Conservation (phyloP, 1,140 invertebrate genomes). For the Oreohelix idahoensis region DNA sequence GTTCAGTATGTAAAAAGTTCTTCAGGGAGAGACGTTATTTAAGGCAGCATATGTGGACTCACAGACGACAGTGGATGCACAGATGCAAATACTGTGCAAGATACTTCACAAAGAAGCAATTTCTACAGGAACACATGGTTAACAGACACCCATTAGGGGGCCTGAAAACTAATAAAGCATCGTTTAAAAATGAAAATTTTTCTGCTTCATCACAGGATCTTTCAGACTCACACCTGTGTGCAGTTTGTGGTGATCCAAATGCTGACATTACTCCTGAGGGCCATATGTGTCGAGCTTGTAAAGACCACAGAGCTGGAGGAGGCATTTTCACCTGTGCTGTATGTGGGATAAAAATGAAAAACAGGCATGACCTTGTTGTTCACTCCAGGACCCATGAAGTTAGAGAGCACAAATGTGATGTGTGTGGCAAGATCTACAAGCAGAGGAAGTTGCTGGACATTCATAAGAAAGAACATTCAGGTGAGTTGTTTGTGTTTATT, state of each 20-base stretch:
- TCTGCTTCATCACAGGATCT: neutral
- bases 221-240: neutral
- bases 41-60: neutral
- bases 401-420: neutral
- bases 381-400: neutral
- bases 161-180: neutral
- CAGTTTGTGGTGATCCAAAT: neutral
- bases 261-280: conserved; percentile 1
- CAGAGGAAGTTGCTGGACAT: neutral
- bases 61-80: conserved; percentile 2
- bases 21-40: neutral
- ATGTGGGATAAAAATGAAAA: neutral
- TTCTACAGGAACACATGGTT: neutral
- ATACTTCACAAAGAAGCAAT: neutral
- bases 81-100: neutral
- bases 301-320: neutral
- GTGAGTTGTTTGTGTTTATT: neutral
- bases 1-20: neutral
- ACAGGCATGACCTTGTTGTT: neutral
- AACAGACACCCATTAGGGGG: neutral
- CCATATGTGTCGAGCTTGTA: neutral
- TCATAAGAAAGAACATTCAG: conserved; percentile 2
- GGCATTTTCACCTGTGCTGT: neutral
- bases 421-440: conserved; percentile 3
- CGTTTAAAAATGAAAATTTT: too few species aligned